These are phyloP conservation scores for Gadus macrocephalus DNA, from an alignment of 2,113 vertebrate genomes.

Conservation along the genomic window DNA sequence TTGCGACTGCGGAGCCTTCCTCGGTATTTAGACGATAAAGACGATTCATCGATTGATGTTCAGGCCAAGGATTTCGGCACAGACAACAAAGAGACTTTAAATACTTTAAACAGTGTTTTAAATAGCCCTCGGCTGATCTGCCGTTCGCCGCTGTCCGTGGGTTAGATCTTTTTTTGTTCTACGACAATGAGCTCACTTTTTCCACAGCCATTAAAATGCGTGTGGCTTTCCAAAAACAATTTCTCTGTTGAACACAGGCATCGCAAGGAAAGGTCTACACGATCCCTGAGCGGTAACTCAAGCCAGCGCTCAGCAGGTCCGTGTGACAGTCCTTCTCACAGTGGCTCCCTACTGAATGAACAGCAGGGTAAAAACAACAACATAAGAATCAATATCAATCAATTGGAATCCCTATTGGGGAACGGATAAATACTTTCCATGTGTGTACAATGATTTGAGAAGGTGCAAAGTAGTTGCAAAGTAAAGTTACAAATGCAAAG, in stretches of 20 bases:
- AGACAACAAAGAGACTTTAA: slow-evolving; percentile 14
- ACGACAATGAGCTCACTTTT: slow-evolving; percentile 62
- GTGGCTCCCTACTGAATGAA: slow-evolving; percentile 10
- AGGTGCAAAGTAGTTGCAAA: too few relatives aligned
- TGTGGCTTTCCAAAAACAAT: slow-evolving; percentile 41
- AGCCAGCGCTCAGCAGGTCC: background rate
- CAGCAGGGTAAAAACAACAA: too few relatives aligned
- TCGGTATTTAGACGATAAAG: too few relatives aligned
- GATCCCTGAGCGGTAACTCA: slow-evolving; percentile 7
- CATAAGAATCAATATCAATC: too few relatives aligned
- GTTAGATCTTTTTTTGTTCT: slow-evolving; percentile 15
- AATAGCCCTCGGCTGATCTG: slow-evolving; percentile 28
- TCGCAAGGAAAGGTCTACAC: slow-evolving; percentile 25
- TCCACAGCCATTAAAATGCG: slow-evolving; percentile 55
- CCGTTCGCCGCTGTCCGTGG: slow-evolving; percentile 36
- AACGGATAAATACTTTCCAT: too few relatives aligned
- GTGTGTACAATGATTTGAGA: too few relatives aligned
- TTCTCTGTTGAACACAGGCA: slow-evolving; percentile 34
- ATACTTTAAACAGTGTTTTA: slow-evolving; percentile 19
- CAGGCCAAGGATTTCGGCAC: slow-evolving; percentile 16
- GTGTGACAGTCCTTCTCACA: background rate
- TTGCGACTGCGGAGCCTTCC: too few relatives aligned
- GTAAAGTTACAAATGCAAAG: too few relatives aligned
- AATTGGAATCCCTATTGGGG: too few relatives aligned
- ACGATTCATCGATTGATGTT: too few relatives aligned